Conservation (phyloP, 2,113 vertebrate genomes). For the Ciconia boyciana region DNA sequence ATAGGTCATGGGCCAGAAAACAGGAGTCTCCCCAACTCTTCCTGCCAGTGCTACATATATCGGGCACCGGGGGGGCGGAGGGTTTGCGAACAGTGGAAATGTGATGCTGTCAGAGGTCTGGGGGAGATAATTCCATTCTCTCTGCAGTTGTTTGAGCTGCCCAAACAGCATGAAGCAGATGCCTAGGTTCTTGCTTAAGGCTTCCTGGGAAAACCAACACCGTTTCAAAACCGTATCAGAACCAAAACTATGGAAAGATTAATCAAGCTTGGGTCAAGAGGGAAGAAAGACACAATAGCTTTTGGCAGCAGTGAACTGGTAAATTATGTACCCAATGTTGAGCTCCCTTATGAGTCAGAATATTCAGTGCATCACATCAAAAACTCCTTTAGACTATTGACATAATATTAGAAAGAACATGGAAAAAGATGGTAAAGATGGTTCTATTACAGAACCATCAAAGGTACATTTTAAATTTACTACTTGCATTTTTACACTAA, state of each 20-base stretch:
- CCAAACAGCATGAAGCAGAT: background rate
- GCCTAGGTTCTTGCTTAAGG: background rate
- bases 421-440: background rate
- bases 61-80: background rate
- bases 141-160: background rate
- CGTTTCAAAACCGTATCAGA: background rate
- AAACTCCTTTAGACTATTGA: background rate
- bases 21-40: background rate
- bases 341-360: background rate
- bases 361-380: background rate
- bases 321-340: background rate
- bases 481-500: background rate
- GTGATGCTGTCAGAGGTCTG: background rate
- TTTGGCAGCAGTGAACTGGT: background rate
- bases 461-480: background rate
- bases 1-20: background rate
- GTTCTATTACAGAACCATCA: background rate
- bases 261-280: background rate
- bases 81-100: background rate
- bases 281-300: background rate
- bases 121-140: background rate
- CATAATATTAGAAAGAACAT: background rate
- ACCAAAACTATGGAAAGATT: background rate
- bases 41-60: background rate
- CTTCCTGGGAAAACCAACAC: background rate